Base-by-base conservation (phyloP, 2,888 invertebrate species). In the Drosophila mercatorum region DNA sequence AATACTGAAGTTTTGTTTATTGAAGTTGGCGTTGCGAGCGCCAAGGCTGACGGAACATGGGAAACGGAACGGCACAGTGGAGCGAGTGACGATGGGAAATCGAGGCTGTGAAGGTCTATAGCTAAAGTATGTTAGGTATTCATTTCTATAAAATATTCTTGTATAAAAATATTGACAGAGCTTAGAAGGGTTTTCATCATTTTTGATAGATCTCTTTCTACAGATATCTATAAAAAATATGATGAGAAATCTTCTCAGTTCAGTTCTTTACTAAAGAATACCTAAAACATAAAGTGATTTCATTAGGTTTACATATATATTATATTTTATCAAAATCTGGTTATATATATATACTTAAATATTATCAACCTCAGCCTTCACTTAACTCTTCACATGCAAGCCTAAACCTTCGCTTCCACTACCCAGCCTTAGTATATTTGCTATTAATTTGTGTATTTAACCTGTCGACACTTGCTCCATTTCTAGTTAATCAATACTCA, bases 1-100 rank as follows among this genome's bases (percentile, higher is more conserved):
- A 81, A 88, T 88, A 87, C 85, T 86, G 51, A 78, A 87, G 66
- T 76, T 75, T 65, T 3, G 26, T 61, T 68, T 75, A 22, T 68
- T 75, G 75, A 67, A 86, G 84, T 81, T 81, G 75, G 63, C 83
- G 81, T 78, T 75, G 75, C 77, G 59, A 52, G 51, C 40, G 59
- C 67, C 75, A 71, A 75, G 78, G 71, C 78, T 78, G 72, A 46
- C 2, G 53, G 69, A 47, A 43, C 17, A 34, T 62, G 76, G 65
- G 44, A 80, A 83, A 68, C 60, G 77, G 55, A 75, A 83, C 75
- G 52, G 67, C 49, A 83, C 81, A 85, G 78, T 83, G 82, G 78
- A 7, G 1, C 51, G 41, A n/a, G 8, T 3, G 17, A 0, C 0
- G 0, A 1, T 0, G 17, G 46, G 1, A 28, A 28, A 28, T 17